phyloP scores from a whole-genome alignment of 53 echinoderm and acorn worm species.

The Crossaster papposus region DNA sequence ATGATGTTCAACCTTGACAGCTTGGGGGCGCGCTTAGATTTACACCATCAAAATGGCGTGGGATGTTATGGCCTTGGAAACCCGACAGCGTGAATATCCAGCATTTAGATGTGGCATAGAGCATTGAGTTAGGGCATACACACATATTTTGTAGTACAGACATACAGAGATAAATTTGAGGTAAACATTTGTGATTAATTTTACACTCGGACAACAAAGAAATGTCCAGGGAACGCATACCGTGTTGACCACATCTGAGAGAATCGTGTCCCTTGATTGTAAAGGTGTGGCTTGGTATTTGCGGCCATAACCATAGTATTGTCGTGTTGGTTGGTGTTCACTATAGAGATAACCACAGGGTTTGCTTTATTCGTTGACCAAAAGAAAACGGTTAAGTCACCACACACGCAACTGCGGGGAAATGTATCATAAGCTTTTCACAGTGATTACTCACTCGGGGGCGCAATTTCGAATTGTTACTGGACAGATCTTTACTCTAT shows the following conservation, averaged over 20 bases:
- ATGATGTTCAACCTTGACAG: not conserved
- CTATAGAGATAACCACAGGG: not conserved
- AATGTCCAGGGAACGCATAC: not conserved
- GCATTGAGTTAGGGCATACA: too few species aligned
- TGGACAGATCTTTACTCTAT: too few species aligned
- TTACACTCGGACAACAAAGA: not conserved
- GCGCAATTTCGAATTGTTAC: too few species aligned
- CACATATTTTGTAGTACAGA: too few species aligned
- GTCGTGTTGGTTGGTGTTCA: not conserved
- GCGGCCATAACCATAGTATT: not conserved
- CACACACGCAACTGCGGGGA: too few species aligned
- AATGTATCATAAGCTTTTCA: too few species aligned
- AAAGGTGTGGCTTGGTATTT: not conserved
- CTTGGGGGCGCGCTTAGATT: not conserved
- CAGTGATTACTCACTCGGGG: too few species aligned
- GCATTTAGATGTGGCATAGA: not conserved
- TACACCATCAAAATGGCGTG: not conserved
- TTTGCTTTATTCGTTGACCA: not conserved
- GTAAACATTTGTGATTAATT: not conserved
- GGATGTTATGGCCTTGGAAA: not conserved
- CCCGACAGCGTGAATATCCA: not conserved
- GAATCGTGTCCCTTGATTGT: not conserved
- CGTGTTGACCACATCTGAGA: not conserved
- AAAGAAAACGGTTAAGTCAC: too few species aligned
- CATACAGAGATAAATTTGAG: not conserved